Evolutionary conservation across 2,797 vertebrate species (phyloP).

Genomic region (Catharus ustulatus): DNA sequence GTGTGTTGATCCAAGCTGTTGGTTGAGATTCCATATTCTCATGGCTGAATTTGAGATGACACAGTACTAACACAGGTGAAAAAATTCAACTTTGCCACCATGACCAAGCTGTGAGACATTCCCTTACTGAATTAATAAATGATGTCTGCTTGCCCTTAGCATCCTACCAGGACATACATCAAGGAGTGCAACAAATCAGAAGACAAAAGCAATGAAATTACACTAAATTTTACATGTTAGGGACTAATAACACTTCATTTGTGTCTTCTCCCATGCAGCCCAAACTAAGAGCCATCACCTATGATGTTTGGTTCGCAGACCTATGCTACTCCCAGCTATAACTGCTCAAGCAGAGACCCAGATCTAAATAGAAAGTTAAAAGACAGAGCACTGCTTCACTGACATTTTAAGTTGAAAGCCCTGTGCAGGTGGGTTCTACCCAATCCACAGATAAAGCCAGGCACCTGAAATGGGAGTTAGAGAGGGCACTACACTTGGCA

Average conservation of each 20-base stretch:
- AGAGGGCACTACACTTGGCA: neutral
- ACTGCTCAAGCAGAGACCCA: neutral
- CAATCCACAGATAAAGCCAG: neutral
- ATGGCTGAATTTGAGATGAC: neutral
- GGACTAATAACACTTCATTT: neutral
- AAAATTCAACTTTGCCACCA: neutral
- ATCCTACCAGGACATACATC: neutral
- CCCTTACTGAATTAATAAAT: neutral
- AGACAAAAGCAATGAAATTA: neutral
- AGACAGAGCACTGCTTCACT: neutral
- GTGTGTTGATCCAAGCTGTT: neutral
- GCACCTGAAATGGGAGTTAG: neutral
- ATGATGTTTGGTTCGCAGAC: fast-evolving
- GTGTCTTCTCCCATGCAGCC: neutral
- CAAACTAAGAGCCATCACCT: neutral
- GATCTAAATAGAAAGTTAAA: neutral
- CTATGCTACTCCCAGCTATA: neutral
- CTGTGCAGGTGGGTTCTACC: fast-evolving
- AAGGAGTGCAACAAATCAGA: neutral
- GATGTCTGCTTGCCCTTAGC: fast-evolving
- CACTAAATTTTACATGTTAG: neutral
- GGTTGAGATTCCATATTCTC: neutral
- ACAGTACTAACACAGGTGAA: neutral
- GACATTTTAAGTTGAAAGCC: neutral
- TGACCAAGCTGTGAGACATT: neutral